Evolutionary conservation across 1,140 invertebrate species (phyloP).

Genomic region (Sogatella furcifera): DNA sequence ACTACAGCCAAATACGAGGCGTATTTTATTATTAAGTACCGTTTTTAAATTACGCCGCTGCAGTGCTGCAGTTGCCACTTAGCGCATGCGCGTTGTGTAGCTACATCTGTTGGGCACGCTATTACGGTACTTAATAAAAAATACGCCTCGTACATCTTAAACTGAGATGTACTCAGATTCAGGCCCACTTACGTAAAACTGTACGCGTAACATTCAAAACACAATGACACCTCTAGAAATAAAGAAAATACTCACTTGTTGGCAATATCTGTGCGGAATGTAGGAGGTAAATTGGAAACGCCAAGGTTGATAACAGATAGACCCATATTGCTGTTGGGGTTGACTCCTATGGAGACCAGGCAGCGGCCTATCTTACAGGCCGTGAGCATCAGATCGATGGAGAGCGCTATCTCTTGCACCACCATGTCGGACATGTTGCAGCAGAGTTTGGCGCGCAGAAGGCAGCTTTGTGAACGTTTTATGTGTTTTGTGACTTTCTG

Average conservation of each 20-base stretch:
- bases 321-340: slow-evolving; percentile 49
- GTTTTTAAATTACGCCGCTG: no score
- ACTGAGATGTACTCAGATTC: no score
- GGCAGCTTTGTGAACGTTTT: slow-evolving; percentile 39
- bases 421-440: slow-evolving; percentile 38
- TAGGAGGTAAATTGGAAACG: slow-evolving; percentile 46
- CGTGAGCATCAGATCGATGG: slow-evolving; percentile 49
- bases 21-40: no score
- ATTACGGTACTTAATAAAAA: no score
- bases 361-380: slow-evolving; percentile 49
- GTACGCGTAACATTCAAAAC: no score
- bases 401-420: slow-evolving; percentile 44
- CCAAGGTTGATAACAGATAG: slow-evolving; percentile 50
- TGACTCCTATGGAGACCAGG: slow-evolving; percentile 45
- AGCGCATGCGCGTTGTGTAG: no score
- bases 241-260: slow-evolving; percentile 39
- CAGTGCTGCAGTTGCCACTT: no score
- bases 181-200: no score
- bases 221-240: neutral
- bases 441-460: slow-evolving; percentile 35
- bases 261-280: slow-evolving; percentile 51
- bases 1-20: no score
- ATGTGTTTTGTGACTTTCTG: slow-evolving; percentile 49
- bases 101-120: no score
- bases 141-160: no score